A percentile compares a stretch with the other conserved stretches of the same genome.
These are phyloP conservation scores for Gryllus longicercus DNA, from an alignment of 2,888 invertebrate species.

Conservation along the genomic window DNA sequence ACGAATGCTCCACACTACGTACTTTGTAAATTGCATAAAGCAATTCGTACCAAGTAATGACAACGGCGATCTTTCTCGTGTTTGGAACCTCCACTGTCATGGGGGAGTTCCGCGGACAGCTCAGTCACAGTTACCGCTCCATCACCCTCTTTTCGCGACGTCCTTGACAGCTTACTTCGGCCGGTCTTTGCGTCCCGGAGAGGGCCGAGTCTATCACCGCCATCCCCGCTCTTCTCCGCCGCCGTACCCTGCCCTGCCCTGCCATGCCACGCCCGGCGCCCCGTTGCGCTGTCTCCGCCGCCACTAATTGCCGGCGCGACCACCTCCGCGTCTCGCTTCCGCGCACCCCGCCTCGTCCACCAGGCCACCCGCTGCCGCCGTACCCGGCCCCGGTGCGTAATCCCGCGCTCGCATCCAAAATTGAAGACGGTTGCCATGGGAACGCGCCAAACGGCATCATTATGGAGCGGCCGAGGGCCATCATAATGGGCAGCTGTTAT, in stretches of 20 bases:
- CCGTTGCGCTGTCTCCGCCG: background rate
- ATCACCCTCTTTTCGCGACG: background rate
- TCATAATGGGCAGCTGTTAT: conserved; percentile 17
- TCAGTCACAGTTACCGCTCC: background rate
- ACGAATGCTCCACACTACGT: no score
- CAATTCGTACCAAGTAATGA: no score
- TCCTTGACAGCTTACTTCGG: background rate
- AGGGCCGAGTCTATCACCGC: background rate
- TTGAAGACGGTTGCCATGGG: background rate
- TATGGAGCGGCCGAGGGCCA: background rate
- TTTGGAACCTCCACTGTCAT: no score
- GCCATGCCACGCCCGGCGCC: background rate
- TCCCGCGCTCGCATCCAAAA: background rate
- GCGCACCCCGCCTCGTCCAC: background rate
- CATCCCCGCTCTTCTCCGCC: background rate
- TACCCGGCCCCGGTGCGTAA: background rate
- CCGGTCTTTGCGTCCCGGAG: background rate
- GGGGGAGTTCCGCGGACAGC: no score
- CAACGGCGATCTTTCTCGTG: no score
- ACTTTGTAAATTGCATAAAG: no score
- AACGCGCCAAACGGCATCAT: conserved; percentile 17
- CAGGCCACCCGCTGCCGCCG: background rate
- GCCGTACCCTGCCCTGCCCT: background rate
- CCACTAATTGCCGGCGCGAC: background rate
- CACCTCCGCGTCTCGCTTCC: background rate